Evolutionary conservation across 2,888 invertebrate species (phyloP).

Genomic region (Phyllotreta cruciferae): DNA sequence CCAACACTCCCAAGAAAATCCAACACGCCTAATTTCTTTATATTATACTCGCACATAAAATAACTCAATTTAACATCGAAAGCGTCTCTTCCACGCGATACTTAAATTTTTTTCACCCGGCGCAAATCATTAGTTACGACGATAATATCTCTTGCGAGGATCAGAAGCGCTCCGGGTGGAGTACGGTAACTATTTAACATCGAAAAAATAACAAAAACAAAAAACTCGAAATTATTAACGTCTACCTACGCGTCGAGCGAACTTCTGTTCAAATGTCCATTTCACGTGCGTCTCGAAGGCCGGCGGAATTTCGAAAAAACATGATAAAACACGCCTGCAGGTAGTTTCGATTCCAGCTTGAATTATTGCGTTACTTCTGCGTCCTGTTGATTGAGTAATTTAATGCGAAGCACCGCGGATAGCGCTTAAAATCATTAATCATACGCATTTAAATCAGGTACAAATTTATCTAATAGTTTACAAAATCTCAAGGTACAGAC

Average conservation of each 20-base stretch:
- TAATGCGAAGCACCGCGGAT: not conserved
- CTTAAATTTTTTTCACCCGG: not conserved
- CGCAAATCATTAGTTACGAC: slow-evolving; percentile 4
- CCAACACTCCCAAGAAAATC: not conserved
- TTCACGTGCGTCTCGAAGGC: slow-evolving; percentile 23
- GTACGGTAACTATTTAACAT: slow-evolving; percentile 8
- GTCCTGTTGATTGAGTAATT: slow-evolving; percentile 11
- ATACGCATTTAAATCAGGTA: too few relatives aligned
- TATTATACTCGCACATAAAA: too few relatives aligned
- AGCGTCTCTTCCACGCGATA: slow-evolving; percentile 2
- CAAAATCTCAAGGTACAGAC: too few relatives aligned
- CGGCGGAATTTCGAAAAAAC: slow-evolving; percentile 27
- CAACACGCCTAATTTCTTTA: not conserved
- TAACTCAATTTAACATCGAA: not conserved
- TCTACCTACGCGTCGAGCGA: slow-evolving; percentile 21
- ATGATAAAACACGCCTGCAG: slow-evolving; percentile 31
- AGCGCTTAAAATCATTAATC: too few relatives aligned
- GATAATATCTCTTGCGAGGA: slow-evolving; percentile 5
- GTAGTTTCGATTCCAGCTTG: slow-evolving; percentile 13
- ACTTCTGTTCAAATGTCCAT: slow-evolving; percentile 29
- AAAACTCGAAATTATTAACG: slow-evolving; percentile 12
- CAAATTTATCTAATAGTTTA: too few relatives aligned
- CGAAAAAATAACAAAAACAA: not conserved
- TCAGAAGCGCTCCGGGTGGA: slow-evolving; percentile 11
- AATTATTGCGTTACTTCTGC: slow-evolving; percentile 18